These are phyloP conservation scores for Adelosebastes latens DNA, from an alignment of 2,797 vertebrate species.

Conservation along the genomic window DNA sequence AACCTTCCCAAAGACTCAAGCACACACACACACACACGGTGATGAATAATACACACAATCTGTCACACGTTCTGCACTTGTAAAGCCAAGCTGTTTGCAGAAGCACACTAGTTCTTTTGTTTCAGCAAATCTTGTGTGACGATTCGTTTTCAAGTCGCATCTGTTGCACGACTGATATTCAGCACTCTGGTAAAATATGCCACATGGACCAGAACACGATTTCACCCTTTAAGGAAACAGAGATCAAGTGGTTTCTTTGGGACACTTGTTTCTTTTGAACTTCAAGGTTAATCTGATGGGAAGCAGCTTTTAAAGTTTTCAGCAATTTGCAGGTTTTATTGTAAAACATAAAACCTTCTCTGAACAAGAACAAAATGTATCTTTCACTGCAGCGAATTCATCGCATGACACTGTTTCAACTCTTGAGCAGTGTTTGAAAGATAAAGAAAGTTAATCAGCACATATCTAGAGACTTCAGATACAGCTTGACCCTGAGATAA, in stretches of 20 bases:
- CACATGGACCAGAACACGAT: conserved; percentile 12
- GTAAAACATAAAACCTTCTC: neutral
- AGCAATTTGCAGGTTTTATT: conserved; percentile 7
- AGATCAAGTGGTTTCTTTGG: neutral
- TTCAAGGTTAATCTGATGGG: conserved; percentile 3
- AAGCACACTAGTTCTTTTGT: conserved; percentile 34
- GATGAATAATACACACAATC: conserved; percentile 31
- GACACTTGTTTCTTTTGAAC: conserved; percentile 11
- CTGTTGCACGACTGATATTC: conserved; percentile 37
- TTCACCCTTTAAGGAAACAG: conserved; percentile 13
- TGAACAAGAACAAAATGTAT: conserved; percentile 6
- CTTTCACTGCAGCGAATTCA: neutral
- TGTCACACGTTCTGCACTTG: conserved; percentile 26
- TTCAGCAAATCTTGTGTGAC: conserved; percentile 14
- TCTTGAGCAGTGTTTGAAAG: neutral
- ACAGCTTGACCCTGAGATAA: neutral
- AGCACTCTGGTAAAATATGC: conserved; percentile 29
- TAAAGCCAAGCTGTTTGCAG: conserved; percentile 49
- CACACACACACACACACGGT: conserved; percentile 31
- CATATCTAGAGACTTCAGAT: conserved; percentile 10
- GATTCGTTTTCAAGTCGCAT: conserved; percentile 18
- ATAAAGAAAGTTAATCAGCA: conserved; percentile 17
- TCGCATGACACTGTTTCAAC: neutral
- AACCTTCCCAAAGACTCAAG: conserved; percentile 60
- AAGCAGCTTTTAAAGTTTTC: conserved; percentile 11